Conservation (phyloP, 2,888 invertebrate genomes). For the Phyllotreta striolata region DNA sequence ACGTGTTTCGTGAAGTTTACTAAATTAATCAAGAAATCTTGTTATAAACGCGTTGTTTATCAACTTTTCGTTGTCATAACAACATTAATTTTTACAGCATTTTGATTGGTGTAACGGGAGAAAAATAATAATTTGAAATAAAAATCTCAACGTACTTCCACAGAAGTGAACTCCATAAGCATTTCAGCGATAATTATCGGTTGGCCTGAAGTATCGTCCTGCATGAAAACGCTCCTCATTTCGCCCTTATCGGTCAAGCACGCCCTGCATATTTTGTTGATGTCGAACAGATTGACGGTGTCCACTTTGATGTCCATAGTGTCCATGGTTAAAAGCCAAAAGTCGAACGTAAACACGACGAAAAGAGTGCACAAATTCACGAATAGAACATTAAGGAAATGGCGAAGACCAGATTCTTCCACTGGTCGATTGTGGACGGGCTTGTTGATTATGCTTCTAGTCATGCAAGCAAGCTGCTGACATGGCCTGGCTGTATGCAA, state of each 20-base stretch:
- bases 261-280: constrained; percentile 62
- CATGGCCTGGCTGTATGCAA: constrained; percentile 34
- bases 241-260: constrained; percentile 61
- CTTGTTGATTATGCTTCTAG: constrained; percentile 42
- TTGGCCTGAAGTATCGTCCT: constrained; percentile 58
- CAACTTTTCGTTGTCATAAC: too few relatives aligned
- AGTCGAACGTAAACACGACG: constrained; percentile 44
- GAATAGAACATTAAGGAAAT: constrained; percentile 58
- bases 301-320: constrained; percentile 57
- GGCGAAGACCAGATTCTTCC: constrained; percentile 59
- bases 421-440: constrained; percentile 62
- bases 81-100: too few relatives aligned
- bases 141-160: constrained; percentile 54
- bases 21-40: too few relatives aligned
- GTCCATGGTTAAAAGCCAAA: constrained; percentile 26
- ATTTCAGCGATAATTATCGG: constrained; percentile 61
- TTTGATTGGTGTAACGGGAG: too few relatives aligned
- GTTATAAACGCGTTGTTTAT: too few relatives aligned
- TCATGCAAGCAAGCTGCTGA: constrained; percentile 48
- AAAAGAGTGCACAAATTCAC: constrained; percentile 45
- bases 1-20: background rate
- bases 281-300: constrained; percentile 52
- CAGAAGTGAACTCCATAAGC: constrained; percentile 60
- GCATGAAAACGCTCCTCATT: constrained; percentile 62
- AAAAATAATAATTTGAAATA: constrained; percentile 3